Evolutionary conservation across 2,888 invertebrate genomes (phyloP).

Genomic region (Pelosia muscerda): DNA sequence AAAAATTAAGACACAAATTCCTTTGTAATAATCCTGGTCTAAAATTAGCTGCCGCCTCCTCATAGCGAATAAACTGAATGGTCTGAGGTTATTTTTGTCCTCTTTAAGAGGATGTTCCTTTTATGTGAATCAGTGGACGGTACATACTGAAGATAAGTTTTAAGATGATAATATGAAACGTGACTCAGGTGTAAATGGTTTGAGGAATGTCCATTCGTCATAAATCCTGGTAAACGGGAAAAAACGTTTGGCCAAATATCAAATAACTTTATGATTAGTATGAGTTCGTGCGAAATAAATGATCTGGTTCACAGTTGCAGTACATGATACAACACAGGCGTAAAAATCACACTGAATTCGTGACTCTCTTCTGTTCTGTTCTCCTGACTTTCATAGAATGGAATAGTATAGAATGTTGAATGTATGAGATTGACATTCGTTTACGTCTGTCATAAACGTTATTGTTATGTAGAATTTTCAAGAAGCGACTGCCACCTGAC

Average conservation of each 20-base stretch:
- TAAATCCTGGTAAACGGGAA: constrained; percentile 20
- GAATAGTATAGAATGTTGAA: too few relatives aligned
- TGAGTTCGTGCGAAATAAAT: background rate
- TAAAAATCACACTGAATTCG: background rate
- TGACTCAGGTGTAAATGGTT: constrained; percentile 30
- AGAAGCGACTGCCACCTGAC: too few relatives aligned
- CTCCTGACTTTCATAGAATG: too few relatives aligned
- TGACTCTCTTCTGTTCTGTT: too few relatives aligned
- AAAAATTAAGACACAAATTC: constrained; percentile 39
- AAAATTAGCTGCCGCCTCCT: constrained; percentile 63
- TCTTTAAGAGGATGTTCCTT: constrained; percentile 62
- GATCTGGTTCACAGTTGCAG: background rate
- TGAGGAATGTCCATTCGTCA: constrained; percentile 26
- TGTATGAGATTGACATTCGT: too few relatives aligned
- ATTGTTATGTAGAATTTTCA: too few relatives aligned
- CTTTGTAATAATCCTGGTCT: constrained; percentile 45
- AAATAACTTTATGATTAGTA: too few relatives aligned
- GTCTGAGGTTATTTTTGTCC: constrained; percentile 60
- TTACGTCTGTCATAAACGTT: too few relatives aligned
- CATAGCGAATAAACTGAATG: constrained; percentile 52
- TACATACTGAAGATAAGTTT: constrained; percentile 32
- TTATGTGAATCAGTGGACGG: constrained; percentile 48
- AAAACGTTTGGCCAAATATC: constrained; percentile 37
- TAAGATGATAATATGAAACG: constrained; percentile 19
- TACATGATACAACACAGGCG: too few relatives aligned